Conservation (phyloP, 2,797 vertebrate genomes). For the Acipenser transmontanus region DNA sequence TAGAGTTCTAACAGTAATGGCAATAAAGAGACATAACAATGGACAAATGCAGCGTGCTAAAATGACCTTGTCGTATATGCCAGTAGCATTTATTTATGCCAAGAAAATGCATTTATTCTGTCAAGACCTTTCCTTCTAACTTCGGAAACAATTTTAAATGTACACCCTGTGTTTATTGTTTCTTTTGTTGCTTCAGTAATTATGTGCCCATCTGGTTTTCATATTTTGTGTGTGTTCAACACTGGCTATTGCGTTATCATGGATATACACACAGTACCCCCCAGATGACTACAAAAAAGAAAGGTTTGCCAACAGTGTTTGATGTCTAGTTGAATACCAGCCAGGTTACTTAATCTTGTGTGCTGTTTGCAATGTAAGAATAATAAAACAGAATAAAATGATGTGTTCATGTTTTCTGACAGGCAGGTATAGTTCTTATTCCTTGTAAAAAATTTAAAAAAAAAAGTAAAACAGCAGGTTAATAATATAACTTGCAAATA, state of each 20-base stretch:
- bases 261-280: slow-evolving; percentile 9
- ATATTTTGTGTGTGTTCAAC: neutral
- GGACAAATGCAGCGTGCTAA: slow-evolving; percentile 16
- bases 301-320: neutral
- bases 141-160: slow-evolving; percentile 28
- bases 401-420: slow-evolving; percentile 3
- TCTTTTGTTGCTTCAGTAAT: slow-evolving; percentile 12
- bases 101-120: slow-evolving; percentile 24
- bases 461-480: slow-evolving; percentile 10
- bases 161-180: slow-evolving; percentile 34
- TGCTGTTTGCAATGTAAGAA: neutral
- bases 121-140: slow-evolving; percentile 14
- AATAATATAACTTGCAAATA: slow-evolving; percentile 13
- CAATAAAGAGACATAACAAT: slow-evolving; percentile 12
- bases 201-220: slow-evolving; percentile 14
- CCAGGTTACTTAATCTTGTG: slow-evolving; percentile 6
- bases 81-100: slow-evolving; percentile 29
- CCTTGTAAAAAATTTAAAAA: slow-evolving; percentile 1
- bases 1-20: slow-evolving; percentile 9
- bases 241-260: slow-evolving; percentile 16
- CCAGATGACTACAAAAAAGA: slow-evolving; percentile 3
- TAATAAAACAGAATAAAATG: slow-evolving; percentile 9
- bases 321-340: slow-evolving; percentile 5
- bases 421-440: neutral
- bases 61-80: slow-evolving; percentile 23